Conservation (phyloP, 2,888 invertebrate genomes). For the Pocota personata region DNA sequence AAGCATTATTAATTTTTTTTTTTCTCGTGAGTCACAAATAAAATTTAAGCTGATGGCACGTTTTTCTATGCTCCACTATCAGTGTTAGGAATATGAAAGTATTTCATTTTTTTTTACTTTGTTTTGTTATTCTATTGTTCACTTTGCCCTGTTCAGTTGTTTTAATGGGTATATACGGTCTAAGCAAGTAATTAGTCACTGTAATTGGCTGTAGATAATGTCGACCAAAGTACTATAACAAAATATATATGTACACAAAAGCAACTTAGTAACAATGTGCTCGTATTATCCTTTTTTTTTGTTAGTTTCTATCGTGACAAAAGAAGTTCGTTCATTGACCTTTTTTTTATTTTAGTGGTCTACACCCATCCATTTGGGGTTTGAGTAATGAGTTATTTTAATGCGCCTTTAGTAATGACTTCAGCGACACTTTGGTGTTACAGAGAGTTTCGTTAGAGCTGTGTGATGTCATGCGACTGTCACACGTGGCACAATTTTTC, state of each 20-base stretch:
- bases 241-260: background rate
- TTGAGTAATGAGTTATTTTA: background rate
- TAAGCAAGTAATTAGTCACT: slow-evolving; percentile 26
- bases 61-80: background rate
- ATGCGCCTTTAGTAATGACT: background rate
- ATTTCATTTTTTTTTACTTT: background rate
- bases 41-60: background rate
- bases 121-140: background rate
- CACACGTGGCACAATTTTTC: too few relatives aligned
- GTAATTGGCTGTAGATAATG: slow-evolving; percentile 11
- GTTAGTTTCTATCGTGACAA: background rate
- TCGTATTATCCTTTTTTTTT: background rate
- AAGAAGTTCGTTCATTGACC: slow-evolving; percentile 1
- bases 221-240: background rate
- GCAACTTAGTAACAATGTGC: background rate
- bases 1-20: background rate
- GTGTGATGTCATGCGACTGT: too few relatives aligned
- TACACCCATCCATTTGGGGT: background rate
- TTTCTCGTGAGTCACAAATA: background rate
- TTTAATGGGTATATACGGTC: background rate
- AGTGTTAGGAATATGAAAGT: background rate
- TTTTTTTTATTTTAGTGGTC: background rate
- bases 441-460: too few relatives aligned
- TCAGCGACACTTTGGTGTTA: too few relatives aligned
- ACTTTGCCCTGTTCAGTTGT: background rate